phyloP scores from a whole-genome alignment of 2,888 invertebrate genomes.

The Cylindroiulus punctatus region DNA sequence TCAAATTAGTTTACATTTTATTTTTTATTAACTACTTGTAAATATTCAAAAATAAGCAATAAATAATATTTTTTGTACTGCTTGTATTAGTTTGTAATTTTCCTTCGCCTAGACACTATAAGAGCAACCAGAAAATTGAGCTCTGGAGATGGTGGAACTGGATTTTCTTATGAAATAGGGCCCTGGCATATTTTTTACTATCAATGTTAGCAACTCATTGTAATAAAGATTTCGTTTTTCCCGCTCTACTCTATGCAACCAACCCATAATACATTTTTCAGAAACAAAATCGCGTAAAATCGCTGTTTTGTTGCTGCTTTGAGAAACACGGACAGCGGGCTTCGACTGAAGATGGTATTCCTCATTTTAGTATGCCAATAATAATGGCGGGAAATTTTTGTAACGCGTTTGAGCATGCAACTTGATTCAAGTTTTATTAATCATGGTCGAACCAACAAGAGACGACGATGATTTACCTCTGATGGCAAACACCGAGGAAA shows the following conservation, averaged over 20 bases:
- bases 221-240: background rate
- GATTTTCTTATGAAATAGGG: too few species aligned
- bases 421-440: too few species aligned
- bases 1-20: background rate
- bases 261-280: background rate
- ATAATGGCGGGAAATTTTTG: background rate
- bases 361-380: background rate
- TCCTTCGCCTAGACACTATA: too few species aligned
- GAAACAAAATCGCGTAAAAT: background rate
- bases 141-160: too few species aligned
- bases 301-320: background rate
- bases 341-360: background rate
- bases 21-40: slow-evolving; percentile 17
- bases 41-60: background rate
- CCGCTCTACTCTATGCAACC: background rate
- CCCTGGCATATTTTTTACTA: too few species aligned
- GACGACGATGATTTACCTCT: slow-evolving; percentile 57
- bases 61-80: slow-evolving; percentile 2
- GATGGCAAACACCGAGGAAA: slow-evolving; percentile 58
- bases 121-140: too few species aligned
- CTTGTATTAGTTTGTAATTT: background rate
- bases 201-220: too few species aligned
- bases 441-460: slow-evolving; percentile 58
- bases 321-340: background rate
- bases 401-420: background rate